Evolutionary conservation across 2,888 invertebrate genomes (phyloP).

Genomic region (Drosophila stalkeri): DNA sequence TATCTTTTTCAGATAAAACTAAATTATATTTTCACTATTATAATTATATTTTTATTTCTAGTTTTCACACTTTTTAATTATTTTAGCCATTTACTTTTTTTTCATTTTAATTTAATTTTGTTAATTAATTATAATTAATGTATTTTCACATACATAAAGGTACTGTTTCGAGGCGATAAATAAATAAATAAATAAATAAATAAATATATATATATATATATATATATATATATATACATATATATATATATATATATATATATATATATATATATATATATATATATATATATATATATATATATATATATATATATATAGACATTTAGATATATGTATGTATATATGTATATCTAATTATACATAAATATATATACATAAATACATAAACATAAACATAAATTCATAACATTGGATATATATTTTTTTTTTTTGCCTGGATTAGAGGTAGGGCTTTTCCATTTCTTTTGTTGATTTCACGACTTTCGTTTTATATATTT

Average conservation of each 20-base stretch:
- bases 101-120: not conserved
- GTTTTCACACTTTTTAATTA: not conserved
- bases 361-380: too few relatives aligned
- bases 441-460: slow-evolving; percentile 40
- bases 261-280: slow-evolving; percentile 4
- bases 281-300: not conserved
- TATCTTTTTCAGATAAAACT: not conserved
- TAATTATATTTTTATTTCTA: not conserved
- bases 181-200: slow-evolving; percentile 48
- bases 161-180: slow-evolving; percentile 75
- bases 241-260: too few relatives aligned
- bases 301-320: not conserved
- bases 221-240: too few relatives aligned
- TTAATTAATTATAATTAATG: slow-evolving; percentile 21
- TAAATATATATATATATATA: not conserved
- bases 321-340: not conserved
- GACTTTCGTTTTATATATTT: slow-evolving; percentile 19
- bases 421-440: slow-evolving; percentile 19
- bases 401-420: slow-evolving; percentile 26
- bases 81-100: not conserved
- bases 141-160: slow-evolving; percentile 45
- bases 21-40: not conserved
- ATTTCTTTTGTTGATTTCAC: slow-evolving; percentile 23
- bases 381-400: slow-evolving; percentile 6
- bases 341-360: not conserved